phyloP scores from a whole-genome alignment of 1,140 invertebrate species.

The Scaptodrosophila lebanonensis region DNA sequence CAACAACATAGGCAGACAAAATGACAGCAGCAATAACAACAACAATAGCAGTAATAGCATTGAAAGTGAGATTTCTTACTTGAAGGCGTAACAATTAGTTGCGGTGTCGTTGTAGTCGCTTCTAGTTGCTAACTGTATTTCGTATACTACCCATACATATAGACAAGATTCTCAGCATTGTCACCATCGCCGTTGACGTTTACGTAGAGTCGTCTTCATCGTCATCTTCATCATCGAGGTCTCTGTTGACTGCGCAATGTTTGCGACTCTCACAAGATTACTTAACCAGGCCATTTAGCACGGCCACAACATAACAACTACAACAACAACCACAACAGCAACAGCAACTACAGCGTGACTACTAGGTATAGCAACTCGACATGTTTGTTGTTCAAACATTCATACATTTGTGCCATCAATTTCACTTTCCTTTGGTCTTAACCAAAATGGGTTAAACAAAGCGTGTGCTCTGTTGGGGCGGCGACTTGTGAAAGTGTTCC shows the following conservation, averaged over 20 bases:
- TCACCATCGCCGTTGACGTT: constrained; percentile 14
- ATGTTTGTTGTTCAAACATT: constrained; percentile 61
- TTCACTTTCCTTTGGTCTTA: constrained; percentile 64
- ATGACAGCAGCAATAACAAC: no score
- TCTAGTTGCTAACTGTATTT: constrained; percentile 9
- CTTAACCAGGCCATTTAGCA: constrained; percentile 74
- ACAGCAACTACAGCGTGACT: no score
- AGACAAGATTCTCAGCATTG: constrained; percentile 65
- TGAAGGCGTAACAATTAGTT: not conserved
- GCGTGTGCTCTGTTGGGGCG: constrained; percentile 30
- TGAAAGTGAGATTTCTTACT: constrained; percentile 32
- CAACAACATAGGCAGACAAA: constrained; percentile 20
- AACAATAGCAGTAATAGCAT: constrained; percentile 28
- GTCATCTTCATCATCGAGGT: no score
- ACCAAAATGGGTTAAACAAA: constrained; percentile 56
- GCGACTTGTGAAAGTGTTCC: constrained; percentile 34
- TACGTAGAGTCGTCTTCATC: no score
- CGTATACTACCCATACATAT: constrained; percentile 28
- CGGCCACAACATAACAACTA: constrained; percentile 36
- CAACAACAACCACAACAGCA: constrained; percentile 2
- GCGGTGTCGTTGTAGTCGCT: constrained; percentile 29
- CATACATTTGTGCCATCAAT: constrained; percentile 73
- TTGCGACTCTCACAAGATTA: constrained; percentile 73
- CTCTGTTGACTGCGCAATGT: constrained; percentile 59
- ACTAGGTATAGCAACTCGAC: constrained; percentile 15